Percentiles rank a stretch among this genome's conserved stretches.
Evolutionary conservation across 2,113 vertebrate species (phyloP).

Genomic region (Parotia lawesii): DNA sequence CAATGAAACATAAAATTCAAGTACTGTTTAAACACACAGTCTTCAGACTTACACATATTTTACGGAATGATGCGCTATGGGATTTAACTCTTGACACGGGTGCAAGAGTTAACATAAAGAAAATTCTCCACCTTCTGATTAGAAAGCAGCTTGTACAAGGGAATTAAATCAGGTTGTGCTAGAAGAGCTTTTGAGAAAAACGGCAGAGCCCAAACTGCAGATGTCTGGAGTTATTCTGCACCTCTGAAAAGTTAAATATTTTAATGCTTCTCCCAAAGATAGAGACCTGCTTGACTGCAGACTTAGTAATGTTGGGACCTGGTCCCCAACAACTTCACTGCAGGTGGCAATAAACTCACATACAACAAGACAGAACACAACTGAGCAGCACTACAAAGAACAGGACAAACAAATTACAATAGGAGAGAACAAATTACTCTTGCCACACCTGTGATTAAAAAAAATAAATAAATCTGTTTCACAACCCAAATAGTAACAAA

Average conservation of each 20-base stretch:
- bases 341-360: neutral
- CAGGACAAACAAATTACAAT: neutral
- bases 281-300: neutral
- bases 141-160: neutral
- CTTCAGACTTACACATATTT: neutral
- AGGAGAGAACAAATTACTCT: neutral
- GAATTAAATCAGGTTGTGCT: neutral
- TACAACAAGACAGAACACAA: neutral
- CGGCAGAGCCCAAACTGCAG: neutral
- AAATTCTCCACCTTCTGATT: neutral
- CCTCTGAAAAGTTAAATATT: neutral
- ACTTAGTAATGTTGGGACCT: neutral
- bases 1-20: neutral
- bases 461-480: neutral
- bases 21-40: fast-evolving
- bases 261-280: neutral
- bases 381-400: neutral
- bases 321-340: neutral
- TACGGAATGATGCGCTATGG: neutral
- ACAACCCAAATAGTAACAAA: neutral
- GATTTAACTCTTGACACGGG: neutral
- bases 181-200: neutral
- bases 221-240: neutral
- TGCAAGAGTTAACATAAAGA: neutral
- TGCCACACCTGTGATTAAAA: neutral